phyloP scores from a whole-genome alignment of 2,113 vertebrate genomes.

The Phoxinus phoxinus region DNA sequence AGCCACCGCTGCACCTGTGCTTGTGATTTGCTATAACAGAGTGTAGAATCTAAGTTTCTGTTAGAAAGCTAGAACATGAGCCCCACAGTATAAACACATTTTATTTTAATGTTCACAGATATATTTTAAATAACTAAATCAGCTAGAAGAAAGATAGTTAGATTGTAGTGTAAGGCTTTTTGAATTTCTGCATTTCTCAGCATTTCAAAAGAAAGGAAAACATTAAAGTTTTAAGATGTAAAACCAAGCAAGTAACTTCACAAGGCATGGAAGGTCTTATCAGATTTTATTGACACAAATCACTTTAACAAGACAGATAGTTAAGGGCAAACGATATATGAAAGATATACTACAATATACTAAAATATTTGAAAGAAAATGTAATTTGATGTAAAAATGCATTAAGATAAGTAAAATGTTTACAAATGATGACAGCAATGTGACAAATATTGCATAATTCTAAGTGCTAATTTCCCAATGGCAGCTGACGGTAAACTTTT shows the following conservation, averaged over 20 bases:
- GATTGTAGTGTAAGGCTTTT: not conserved
- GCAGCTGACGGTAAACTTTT: not conserved
- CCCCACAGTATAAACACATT: too few relatives aligned
- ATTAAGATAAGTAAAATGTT: not conserved
- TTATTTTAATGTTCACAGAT: too few relatives aligned
- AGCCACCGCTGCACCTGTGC: too few relatives aligned
- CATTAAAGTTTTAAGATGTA: not conserved
- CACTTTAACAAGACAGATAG: not conserved
- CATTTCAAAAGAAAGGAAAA: not conserved
- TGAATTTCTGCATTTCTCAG: not conserved
- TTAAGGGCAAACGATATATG: not conserved
- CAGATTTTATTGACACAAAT: not conserved
- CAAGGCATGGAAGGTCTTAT: not conserved
- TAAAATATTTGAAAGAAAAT: not conserved
- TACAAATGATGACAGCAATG: not conserved
- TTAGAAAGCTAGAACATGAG: too few relatives aligned
- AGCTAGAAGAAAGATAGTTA: not conserved
- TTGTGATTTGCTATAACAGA: too few relatives aligned
- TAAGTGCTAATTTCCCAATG: not conserved
- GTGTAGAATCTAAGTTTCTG: too few relatives aligned
- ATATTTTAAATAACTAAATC: not conserved
- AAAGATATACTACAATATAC: not conserved
- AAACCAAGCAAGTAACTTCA: not conserved
- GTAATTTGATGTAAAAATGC: not conserved
- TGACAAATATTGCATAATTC: not conserved